These are phyloP conservation scores for Petaurus breviceps DNA, from an alignment of 2,113 vertebrate species.

Conservation along the genomic window DNA sequence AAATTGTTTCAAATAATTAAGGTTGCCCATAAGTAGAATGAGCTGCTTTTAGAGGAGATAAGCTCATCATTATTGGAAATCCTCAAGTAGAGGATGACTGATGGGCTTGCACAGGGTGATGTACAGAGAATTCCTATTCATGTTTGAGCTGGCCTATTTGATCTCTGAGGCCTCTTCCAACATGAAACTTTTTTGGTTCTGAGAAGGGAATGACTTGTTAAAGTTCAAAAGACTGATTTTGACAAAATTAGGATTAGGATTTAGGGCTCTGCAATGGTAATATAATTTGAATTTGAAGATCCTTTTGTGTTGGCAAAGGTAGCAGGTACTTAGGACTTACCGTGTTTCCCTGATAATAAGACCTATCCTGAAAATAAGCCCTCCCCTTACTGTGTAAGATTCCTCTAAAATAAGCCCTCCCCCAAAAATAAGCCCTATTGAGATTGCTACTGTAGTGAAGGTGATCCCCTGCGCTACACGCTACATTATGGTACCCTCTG, in stretches of 20 bases:
- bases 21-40: neutral
- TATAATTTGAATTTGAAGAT: too few species aligned
- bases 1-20: neutral
- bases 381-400: too few species aligned
- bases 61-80: neutral
- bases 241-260: neutral
- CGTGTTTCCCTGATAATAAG: too few species aligned
- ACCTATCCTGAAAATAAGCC: too few species aligned
- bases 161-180: neutral
- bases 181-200: neutral
- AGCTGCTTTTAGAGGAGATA: neutral
- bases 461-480: too few species aligned
- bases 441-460: too few species aligned
- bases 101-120: accelerated
- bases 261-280: too few species aligned
- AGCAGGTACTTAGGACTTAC: too few species aligned
- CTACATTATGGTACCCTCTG: too few species aligned
- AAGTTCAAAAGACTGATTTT: neutral
- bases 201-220: neutral
- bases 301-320: too few species aligned
- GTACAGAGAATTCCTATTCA: neutral
- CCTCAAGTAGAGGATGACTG: neutral
- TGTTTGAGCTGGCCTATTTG: neutral
- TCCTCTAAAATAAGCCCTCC: too few species aligned
- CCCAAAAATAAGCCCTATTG: too few species aligned